Evolutionary conservation across 2,888 invertebrate species (phyloP).

Genomic region (Drosophila tanythrix): DNA sequence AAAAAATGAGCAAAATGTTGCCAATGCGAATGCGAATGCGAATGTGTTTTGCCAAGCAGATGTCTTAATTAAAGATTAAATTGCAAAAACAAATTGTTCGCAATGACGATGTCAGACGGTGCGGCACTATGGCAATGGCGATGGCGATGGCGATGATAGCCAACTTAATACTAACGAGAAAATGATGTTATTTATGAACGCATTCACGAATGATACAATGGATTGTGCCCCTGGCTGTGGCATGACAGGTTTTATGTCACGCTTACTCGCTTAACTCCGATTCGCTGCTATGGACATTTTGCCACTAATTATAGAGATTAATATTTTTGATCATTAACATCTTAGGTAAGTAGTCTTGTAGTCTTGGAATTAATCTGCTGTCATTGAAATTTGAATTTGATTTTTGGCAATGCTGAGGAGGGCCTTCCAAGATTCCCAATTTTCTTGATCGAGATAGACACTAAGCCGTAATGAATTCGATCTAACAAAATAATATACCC

Average conservation of each 20-base stretch:
- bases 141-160: not conserved
- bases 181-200: slow-evolving; percentile 10
- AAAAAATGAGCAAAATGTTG: slow-evolving; percentile 18
- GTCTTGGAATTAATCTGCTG: not conserved
- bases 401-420: no score
- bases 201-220: slow-evolving; percentile 9
- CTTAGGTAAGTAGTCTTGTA: not conserved
- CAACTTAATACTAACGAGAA: slow-evolving; percentile 4
- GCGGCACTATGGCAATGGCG: not conserved
- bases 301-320: not conserved
- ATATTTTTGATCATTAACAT: not conserved
- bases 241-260: slow-evolving; percentile 1
- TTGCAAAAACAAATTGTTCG: slow-evolving; percentile 48
- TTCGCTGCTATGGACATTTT: not conserved
- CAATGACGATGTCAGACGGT: slow-evolving; percentile 18
- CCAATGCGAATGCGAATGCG: not conserved
- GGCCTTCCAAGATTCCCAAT: no score
- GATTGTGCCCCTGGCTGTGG: slow-evolving; percentile 3
- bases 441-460: no score
- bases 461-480: no score
- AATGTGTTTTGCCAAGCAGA: slow-evolving; percentile 20
- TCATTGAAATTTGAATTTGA: not conserved
- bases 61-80: slow-evolving; percentile 59
- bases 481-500: no score
- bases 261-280: not conserved